Base-by-base conservation (phyloP, 64 coral and sea anemone genomes). In the Cladopsammia gracilis region DNA sequence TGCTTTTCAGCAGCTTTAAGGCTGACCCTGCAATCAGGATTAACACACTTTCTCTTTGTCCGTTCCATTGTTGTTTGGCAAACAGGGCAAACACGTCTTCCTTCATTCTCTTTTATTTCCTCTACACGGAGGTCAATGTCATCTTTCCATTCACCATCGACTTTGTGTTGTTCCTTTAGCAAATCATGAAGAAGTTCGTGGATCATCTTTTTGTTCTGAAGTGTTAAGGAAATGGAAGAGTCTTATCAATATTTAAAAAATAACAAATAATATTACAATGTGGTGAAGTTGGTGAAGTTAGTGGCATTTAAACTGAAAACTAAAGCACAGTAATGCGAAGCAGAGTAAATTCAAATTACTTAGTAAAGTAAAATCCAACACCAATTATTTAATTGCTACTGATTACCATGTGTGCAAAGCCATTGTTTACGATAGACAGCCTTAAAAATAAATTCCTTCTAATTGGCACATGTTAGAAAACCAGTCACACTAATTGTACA, bases 51-150 rank as follows among this genome's bases (percentile, higher is more conserved):
- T 23, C 88, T 78, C 60, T 20, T 79, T 14, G 25, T 78, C 56
- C 57, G 52, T 22, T 78, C 73, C 88, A 90, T 90, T 62, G 42
- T 65, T 65, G 88, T 90, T 47, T 90, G 43, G 26, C 88, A 90
- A 67, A 79, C 57, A 65, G 88, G 75, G 46, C 74, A 90, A 42
- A 90, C 56, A 48, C 58, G 54, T 42, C 10, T 77, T 77, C 54
- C 54, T 4, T 76, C 74, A 25, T 79, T 90, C 18, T 44, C 54
- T 79, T 70, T 78, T 62, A 90, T 79, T 57, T 90, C 88, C 18
- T 78, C 51, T 62, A 90, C 88, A 15, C 46, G 44, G 5, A 51
- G 9, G 70, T 79, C 88, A 64, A 70, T 79, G 46, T 90, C 88
- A 90, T 90, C 88, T 45, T 49, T 34, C 53, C 52, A 45, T 48